Percentiles rank a stretch among this genome's conserved stretches.
Conservation (phyloP, 1,140 invertebrate species). For the Grapholita molesta region DNA sequence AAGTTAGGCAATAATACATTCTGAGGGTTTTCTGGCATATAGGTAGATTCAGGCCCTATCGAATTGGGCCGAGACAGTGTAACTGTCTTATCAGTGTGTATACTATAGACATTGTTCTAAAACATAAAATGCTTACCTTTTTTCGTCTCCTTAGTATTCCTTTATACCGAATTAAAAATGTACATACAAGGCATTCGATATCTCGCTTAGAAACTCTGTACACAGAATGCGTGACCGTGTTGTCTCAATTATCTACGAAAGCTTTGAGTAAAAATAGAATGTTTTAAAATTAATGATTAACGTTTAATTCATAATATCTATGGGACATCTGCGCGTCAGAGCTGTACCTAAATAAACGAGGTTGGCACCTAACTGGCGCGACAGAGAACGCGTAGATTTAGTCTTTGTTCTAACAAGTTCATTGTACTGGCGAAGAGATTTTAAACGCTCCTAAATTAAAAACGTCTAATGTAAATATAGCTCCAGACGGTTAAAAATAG, state of each 20-base stretch:
- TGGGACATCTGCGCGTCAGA: background rate
- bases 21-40: no score
- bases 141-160: no score
- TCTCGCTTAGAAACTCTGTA: no score
- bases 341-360: background rate
- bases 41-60: no score
- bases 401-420: conserved; percentile 16
- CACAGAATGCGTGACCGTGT: no score
- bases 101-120: no score
- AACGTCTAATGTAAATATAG: background rate
- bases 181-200: no score
- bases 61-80: no score
- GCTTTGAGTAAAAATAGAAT: background rate
- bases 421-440: background rate
- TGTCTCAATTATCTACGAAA: background rate
- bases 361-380: background rate
- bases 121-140: no score
- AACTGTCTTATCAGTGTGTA: no score
- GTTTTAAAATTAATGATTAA: background rate
- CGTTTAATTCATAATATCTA: conserved; percentile 4
- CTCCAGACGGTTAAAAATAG: background rate
- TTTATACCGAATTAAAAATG: no score
- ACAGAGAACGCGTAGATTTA: conserved; percentile 3
- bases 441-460: background rate
- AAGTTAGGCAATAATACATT: no score